A percentile compares a stretch with the other conserved stretches of the same genome.
Evolutionary conservation across 2,888 invertebrate genomes (phyloP).

Genomic region (Ganaspis brasiliensis): DNA sequence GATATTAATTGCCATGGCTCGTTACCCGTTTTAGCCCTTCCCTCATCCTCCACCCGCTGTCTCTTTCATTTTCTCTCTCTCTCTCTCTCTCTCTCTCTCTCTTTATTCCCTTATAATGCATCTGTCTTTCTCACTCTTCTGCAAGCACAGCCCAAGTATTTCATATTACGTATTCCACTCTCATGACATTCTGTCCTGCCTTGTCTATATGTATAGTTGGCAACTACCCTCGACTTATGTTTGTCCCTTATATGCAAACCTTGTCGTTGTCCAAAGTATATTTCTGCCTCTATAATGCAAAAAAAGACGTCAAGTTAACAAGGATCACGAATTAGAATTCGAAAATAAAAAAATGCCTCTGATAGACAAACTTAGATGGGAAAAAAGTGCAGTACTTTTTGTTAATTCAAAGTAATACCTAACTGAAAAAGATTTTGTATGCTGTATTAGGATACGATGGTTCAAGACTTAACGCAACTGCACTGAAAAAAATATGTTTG

Average conservation of each 20-base stretch:
- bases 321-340: too few relatives aligned
- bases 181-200: slow-evolving; percentile 74
- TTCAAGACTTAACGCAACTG: too few relatives aligned
- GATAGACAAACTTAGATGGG: too few relatives aligned
- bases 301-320: slow-evolving; percentile 71
- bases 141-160: slow-evolving; percentile 66
- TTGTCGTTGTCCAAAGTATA: slow-evolving; percentile 64
- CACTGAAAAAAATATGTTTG: too few relatives aligned
- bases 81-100: slow-evolving; percentile 51
- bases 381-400: too few relatives aligned
- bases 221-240: slow-evolving; percentile 70
- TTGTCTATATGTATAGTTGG: slow-evolving; percentile 50
- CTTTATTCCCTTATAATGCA: slow-evolving; percentile 55
- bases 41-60: slow-evolving; percentile 57
- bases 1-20: slow-evolving; percentile 81
- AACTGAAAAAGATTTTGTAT: too few relatives aligned
- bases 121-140: slow-evolving; percentile 47
- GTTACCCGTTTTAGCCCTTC: slow-evolving; percentile 74
- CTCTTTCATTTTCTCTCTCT: slow-evolving; percentile 60
- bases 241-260: slow-evolving; percentile 57
- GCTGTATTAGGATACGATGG: too few relatives aligned
- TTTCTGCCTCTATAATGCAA: slow-evolving; percentile 73
- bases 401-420: too few relatives aligned
- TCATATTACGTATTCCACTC: slow-evolving; percentile 79
- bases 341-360: too few relatives aligned